Evolutionary conservation across 2,113 vertebrate species (phyloP).

Genomic region (Trochalopteron elliotii): DNA sequence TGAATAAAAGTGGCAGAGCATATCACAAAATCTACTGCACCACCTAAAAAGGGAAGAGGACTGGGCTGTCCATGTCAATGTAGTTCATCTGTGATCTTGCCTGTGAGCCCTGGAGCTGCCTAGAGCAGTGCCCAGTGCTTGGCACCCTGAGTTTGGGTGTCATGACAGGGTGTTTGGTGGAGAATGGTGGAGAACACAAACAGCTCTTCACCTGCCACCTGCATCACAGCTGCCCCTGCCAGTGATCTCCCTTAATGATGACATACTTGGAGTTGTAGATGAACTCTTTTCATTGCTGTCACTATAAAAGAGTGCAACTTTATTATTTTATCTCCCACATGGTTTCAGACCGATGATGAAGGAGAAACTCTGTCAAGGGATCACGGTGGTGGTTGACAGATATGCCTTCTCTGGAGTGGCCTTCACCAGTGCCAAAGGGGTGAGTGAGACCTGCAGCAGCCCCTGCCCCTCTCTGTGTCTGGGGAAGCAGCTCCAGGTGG

Average conservation of each 20-base stretch:
- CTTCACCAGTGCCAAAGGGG: constrained; percentile 91
- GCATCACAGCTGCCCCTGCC: neutral
- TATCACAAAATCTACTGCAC: neutral
- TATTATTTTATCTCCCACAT: neutral
- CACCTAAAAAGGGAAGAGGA: neutral
- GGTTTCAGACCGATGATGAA: constrained; percentile 72
- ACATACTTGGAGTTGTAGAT: neutral
- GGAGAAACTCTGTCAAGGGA: constrained; percentile 85
- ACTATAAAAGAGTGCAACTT: neutral
- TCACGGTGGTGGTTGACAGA: constrained; percentile 88
- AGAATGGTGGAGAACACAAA: neutral
- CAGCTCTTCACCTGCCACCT: neutral
- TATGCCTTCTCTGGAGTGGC: constrained; percentile 96
- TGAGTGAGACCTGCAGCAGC: constrained; percentile 62
- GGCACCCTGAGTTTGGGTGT: neutral
- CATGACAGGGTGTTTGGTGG: neutral
- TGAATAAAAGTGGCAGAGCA: neutral
- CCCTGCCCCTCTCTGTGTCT: neutral
- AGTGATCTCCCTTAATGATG: neutral
- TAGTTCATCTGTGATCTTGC: neutral
- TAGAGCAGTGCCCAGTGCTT: neutral
- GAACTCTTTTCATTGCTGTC: neutral
- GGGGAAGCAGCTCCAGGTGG: neutral
- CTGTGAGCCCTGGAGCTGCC: neutral
- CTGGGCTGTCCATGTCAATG: neutral